Conservation (phyloP, 2,888 invertebrate genomes). For the Tanaodytes sp. region DNA sequence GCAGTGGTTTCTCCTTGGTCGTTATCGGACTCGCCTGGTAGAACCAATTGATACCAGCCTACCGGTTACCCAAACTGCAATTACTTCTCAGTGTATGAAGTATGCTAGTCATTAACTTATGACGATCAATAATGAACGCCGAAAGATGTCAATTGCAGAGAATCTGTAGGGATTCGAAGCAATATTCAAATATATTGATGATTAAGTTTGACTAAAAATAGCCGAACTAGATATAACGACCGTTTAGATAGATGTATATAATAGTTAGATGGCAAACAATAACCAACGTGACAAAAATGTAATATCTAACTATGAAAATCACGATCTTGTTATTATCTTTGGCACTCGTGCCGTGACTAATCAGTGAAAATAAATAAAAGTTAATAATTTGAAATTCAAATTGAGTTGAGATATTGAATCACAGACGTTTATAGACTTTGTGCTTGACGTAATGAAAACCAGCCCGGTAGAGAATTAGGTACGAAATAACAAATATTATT, state of each 20-base stretch:
- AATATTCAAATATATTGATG: conserved; percentile 18
- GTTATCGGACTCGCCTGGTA: too few relatives aligned
- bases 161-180: conserved; percentile 35
- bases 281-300: conserved; percentile 32
- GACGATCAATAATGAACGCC: too few relatives aligned
- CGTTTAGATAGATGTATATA: conserved; percentile 34
- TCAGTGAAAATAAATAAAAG: conserved; percentile 34
- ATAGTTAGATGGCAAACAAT: conserved; percentile 28
- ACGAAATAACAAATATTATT: conserved; percentile 72
- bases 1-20: too few relatives aligned
- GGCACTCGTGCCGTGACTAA: conserved; percentile 44
- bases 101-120: too few relatives aligned
- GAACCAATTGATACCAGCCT: too few relatives aligned
- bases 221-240: conserved; percentile 13
- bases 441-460: conserved; percentile 72
- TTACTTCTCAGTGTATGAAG: too few relatives aligned
- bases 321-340: conserved; percentile 49
- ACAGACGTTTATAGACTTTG: conserved; percentile 61
- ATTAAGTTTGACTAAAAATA: conserved; percentile 10
- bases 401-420: conserved; percentile 47
- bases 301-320: conserved; percentile 30
- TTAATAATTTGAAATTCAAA: conserved; percentile 52
- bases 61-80: too few relatives aligned
- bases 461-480: conserved; percentile 73
- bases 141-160: conserved; percentile 34